phyloP scores from a whole-genome alignment of 2,113 vertebrate species.

The Halichoeres trimaculatus region DNA sequence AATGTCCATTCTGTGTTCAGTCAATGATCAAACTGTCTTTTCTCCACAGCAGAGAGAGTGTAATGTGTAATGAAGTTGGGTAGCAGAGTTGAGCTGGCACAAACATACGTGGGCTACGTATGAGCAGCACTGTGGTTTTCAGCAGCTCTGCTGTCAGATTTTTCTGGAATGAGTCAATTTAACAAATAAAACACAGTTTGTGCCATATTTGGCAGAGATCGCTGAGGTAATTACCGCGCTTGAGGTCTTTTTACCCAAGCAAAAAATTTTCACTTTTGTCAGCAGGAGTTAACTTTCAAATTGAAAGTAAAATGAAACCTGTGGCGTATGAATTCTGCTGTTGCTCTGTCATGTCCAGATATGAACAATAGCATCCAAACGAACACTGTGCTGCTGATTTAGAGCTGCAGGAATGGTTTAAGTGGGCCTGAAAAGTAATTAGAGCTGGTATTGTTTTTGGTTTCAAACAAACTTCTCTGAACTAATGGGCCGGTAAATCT shows the following conservation, averaged over 20 bases:
- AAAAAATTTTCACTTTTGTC: constrained; percentile 59
- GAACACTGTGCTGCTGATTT: constrained; percentile 36
- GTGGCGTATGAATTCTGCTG: constrained; percentile 44
- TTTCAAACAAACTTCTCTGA: constrained; percentile 47
- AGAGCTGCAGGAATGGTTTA: constrained; percentile 45
- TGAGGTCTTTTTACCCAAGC: constrained; percentile 53
- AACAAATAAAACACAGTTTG: constrained; percentile 55
- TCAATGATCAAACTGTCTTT: neutral
- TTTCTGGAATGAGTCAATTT: constrained; percentile 56
- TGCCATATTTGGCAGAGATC: constrained; percentile 48
- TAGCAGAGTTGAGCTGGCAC: constrained; percentile 8
- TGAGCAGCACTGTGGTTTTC: constrained; percentile 15
- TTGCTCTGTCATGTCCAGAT: constrained; percentile 48
- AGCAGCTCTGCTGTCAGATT: constrained; percentile 40
- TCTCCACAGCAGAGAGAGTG: neutral
- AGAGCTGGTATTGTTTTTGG: constrained; percentile 44
- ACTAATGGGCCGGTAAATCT: constrained; percentile 46
- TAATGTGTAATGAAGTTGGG: neutral
- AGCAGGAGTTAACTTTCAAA: constrained; percentile 63
- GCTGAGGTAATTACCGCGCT: constrained; percentile 52
- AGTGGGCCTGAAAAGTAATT: constrained; percentile 51
- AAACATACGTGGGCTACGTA: neutral
- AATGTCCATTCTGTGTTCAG: too few species aligned
- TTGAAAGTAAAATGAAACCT: constrained; percentile 59
- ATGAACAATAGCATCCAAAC: constrained; percentile 53